Evolutionary conservation across 2,888 invertebrate species (phyloP).

Genomic region (Plagodis dolabraria): DNA sequence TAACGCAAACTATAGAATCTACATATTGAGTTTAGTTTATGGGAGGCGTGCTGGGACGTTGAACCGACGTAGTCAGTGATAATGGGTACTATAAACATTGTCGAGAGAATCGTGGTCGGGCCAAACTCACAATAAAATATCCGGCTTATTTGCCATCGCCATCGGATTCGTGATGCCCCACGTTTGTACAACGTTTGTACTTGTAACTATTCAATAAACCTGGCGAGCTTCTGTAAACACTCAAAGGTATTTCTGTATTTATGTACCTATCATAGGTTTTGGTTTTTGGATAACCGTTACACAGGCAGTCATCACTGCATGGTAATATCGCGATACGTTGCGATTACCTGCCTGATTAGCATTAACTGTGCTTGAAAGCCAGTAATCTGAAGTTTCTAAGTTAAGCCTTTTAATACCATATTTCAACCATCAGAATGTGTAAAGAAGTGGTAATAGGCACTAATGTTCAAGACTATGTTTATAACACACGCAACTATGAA

Average conservation of each 20-base stretch:
- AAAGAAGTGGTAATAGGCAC: too few relatives aligned
- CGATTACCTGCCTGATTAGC: too few relatives aligned
- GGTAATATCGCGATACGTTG: too few relatives aligned
- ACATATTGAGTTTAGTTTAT: slow-evolving; percentile 41
- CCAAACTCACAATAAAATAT: slow-evolving; percentile 75
- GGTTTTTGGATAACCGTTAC: too few relatives aligned
- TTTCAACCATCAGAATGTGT: too few relatives aligned
- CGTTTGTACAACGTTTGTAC: slow-evolving; percentile 49
- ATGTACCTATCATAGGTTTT: background rate
- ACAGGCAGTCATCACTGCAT: too few relatives aligned
- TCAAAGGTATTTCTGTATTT: slow-evolving; percentile 10
- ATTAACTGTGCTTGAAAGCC: too few relatives aligned
- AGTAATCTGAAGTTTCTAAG: too few relatives aligned
- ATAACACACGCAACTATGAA: too few relatives aligned
- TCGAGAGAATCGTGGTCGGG: slow-evolving; percentile 67
- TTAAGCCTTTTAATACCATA: too few relatives aligned
- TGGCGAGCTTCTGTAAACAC: slow-evolving; percentile 7
- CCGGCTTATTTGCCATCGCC: slow-evolving; percentile 73
- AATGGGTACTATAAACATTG: slow-evolving; percentile 74
- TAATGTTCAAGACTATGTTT: too few relatives aligned
- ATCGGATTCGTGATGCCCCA: slow-evolving; percentile 65
- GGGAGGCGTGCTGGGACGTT: slow-evolving; percentile 62
- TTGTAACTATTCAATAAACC: slow-evolving; percentile 22
- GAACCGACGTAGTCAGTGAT: slow-evolving; percentile 71
- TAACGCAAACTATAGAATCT: too few relatives aligned